phyloP scores from a whole-genome alignment of 2,113 vertebrate species.

The Pygoscelis adeliae region DNA sequence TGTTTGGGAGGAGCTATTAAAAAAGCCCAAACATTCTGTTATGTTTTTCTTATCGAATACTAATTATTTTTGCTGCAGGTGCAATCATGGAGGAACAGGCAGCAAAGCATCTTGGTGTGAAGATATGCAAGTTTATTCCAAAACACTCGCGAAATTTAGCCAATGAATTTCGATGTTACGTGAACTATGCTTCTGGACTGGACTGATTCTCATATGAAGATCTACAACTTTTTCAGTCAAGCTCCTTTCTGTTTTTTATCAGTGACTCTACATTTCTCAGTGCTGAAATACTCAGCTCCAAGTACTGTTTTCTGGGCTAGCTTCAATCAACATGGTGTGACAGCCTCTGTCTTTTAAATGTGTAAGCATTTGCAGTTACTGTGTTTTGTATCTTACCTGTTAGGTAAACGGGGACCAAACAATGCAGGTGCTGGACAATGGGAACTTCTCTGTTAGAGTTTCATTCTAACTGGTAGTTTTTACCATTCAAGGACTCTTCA shows the following conservation, averaged over 20 bases:
- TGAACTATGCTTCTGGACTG: conserved; percentile 87
- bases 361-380: neutral
- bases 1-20: neutral
- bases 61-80: conserved; percentile 73
- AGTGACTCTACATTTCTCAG: neutral
- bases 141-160: conserved; percentile 87
- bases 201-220: conserved; percentile 22
- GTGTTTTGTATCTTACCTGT: neutral
- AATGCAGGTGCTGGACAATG: neutral
- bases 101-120: conserved; percentile 81
- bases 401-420: neutral
- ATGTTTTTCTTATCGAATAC: neutral
- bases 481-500: neutral
- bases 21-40: neutral
- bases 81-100: conserved; percentile 88
- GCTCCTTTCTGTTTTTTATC: neutral
- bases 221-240: neutral
- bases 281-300: neutral
- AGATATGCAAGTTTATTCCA: conserved; percentile 87
- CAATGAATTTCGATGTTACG: conserved; percentile 92
- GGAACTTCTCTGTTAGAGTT: neutral
- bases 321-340: neutral
- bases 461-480: neutral
- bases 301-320: neutral
- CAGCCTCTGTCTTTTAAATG: neutral